Evolutionary conservation across 53 echinoderm and acorn worm species (phyloP).

Genomic region (Paracentrotus lividus): DNA sequence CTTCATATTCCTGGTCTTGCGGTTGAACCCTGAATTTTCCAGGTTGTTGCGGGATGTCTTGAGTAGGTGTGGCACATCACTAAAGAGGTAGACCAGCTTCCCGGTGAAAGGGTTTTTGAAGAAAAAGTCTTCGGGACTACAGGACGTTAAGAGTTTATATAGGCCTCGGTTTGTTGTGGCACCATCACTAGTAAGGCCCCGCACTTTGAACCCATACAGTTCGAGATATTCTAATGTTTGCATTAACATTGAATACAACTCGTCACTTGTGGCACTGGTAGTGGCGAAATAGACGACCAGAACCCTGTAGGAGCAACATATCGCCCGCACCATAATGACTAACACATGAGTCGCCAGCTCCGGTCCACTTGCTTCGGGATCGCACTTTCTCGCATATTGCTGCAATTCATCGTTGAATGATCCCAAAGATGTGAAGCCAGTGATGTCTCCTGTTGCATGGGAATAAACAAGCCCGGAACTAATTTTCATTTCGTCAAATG

Average conservation of each 20-base stretch:
- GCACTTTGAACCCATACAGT: not conserved
- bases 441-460: not conserved
- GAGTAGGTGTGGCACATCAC: slow-evolving; percentile 57
- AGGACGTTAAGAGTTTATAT: not conserved
- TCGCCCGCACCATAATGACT: slow-evolving; percentile 52
- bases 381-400: not conserved
- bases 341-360: slow-evolving; percentile 57
- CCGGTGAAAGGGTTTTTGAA: not conserved
- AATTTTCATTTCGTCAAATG: slow-evolving; percentile 62
- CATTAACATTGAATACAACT: slow-evolving; percentile 13
- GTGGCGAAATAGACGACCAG: slow-evolving; percentile 67
- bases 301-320: not conserved
- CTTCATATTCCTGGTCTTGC: not conserved
- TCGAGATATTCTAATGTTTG: not conserved
- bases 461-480: slow-evolving; percentile 44
- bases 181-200: not conserved
- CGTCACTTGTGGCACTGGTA: slow-evolving; percentile 49
- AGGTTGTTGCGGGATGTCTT: slow-evolving; percentile 52
- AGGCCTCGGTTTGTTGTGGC: slow-evolving; percentile 48
- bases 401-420: not conserved
- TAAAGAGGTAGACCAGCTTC: slow-evolving; percentile 8
- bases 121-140: not conserved
- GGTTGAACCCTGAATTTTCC: slow-evolving; percentile 54
- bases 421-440: slow-evolving; percentile 23
- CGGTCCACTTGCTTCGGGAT: not conserved